phyloP scores from a whole-genome alignment of 2,888 invertebrate genomes.

The Bhutanitis thaidina region DNA sequence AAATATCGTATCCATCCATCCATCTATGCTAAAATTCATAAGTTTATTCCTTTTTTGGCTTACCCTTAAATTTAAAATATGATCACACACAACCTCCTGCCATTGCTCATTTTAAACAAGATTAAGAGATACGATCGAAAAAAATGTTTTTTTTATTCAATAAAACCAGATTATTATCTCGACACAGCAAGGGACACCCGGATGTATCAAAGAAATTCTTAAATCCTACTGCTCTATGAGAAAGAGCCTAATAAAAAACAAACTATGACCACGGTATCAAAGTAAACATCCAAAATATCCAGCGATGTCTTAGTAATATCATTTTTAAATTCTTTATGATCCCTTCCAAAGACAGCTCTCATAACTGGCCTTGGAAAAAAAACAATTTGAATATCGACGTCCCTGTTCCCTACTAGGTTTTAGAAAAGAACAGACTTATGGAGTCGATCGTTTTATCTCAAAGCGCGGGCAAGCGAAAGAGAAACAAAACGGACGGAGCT shows the following conservation, averaged over 20 bases:
- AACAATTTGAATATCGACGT: slow-evolving; percentile 24
- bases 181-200: slow-evolving; percentile 42
- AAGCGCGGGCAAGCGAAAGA: slow-evolving; percentile 44
- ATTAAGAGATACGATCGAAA: slow-evolving; percentile 48
- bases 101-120: slow-evolving; percentile 45
- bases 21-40: no score
- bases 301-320: slow-evolving; percentile 46
- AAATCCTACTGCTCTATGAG: slow-evolving; percentile 29
- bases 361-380: slow-evolving; percentile 40
- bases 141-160: slow-evolving; percentile 38
- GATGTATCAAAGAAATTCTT: slow-evolving; percentile 35
- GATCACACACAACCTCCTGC: slow-evolving; percentile 30
- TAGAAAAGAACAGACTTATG: slow-evolving; percentile 22
- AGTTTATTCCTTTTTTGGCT: no score
- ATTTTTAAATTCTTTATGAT: slow-evolving; percentile 64
- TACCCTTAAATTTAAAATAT: slow-evolving; percentile 13
- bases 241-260: slow-evolving; percentile 32
- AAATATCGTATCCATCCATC: no score
- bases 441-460: slow-evolving; percentile 28
- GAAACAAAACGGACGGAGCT: slow-evolving; percentile 50
- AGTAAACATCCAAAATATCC: slow-evolving; percentile 54
- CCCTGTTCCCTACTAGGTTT: slow-evolving; percentile 27
- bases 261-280: slow-evolving; percentile 36
- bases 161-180: slow-evolving; percentile 49
- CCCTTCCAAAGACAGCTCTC: slow-evolving; percentile 39